Percentiles rank a stretch among this genome's conserved stretches.
Conservation (phyloP, 2,888 invertebrate genomes). For the Piscicola geometra region DNA sequence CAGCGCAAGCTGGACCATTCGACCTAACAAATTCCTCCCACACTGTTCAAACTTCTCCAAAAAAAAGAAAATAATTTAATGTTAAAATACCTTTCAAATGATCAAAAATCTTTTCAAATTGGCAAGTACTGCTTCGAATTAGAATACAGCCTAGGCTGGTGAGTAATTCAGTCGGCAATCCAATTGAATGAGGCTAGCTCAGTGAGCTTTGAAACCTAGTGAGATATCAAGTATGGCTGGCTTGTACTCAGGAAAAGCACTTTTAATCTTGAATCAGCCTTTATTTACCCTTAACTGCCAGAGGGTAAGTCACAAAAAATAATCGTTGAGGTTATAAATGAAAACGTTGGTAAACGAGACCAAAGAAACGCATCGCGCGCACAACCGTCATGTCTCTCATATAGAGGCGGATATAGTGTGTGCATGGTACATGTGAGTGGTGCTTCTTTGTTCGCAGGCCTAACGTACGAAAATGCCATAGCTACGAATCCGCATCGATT, state of each 20-base stretch:
- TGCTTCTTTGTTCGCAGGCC: slow-evolving; percentile 6
- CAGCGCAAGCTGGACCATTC: not conserved
- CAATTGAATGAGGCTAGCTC: slow-evolving; percentile 18
- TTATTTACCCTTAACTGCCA: not conserved
- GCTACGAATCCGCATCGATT: slow-evolving; percentile 17
- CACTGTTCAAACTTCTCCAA: not conserved
- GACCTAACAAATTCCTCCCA: not conserved
- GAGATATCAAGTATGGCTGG: slow-evolving; percentile 4
- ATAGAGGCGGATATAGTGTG: not conserved
- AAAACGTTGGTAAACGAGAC: slow-evolving; percentile 8
- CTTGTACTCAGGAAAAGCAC: not conserved
- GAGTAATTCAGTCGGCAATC: slow-evolving; percentile 16
- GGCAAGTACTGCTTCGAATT: not conserved
- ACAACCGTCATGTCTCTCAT: not conserved
- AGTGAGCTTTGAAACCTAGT: slow-evolving; percentile 12
- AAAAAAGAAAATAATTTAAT: not conserved
- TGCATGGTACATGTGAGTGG: not conserved
- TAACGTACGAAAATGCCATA: slow-evolving; percentile 7
- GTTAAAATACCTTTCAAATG: not conserved
- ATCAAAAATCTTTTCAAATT: not conserved
- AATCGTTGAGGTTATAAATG: not conserved
- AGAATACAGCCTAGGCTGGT: not conserved
- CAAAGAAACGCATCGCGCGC: slow-evolving; percentile 14
- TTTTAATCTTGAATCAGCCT: not conserved
- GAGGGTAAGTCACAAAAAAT: not conserved